Evolutionary conservation across 2,113 vertebrate species (phyloP).

Genomic region (Catagonus wagneri): DNA sequence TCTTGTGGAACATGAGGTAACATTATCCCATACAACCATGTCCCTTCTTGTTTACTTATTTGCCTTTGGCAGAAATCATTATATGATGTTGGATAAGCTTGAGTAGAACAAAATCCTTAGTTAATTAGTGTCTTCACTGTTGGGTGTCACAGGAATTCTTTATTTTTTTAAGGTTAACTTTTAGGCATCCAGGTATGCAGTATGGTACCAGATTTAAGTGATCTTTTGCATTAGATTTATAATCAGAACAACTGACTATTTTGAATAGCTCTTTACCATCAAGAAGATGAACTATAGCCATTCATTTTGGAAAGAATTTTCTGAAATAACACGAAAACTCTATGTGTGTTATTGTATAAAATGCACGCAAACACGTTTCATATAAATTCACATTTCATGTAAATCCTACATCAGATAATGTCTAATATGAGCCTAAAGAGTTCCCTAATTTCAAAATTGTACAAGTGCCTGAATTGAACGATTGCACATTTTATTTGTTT

Average conservation of each 20-base stretch:
- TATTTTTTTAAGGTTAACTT: constrained; percentile 17
- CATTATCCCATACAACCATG: neutral
- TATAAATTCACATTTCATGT: neutral
- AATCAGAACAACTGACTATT: neutral
- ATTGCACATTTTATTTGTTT: neutral
- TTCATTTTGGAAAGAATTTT: neutral
- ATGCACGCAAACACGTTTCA: neutral
- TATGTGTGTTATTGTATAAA: neutral
- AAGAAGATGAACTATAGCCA: neutral
- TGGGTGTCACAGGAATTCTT: constrained; percentile 14
- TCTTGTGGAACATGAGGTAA: constrained; percentile 31
- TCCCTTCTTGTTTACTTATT: constrained; percentile 44
- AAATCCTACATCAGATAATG: neutral
- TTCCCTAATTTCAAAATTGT: neutral
- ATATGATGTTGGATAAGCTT: neutral
- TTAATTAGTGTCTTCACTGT: constrained; percentile 52
- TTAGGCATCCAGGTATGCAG: neutral
- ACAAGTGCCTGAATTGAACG: neutral
- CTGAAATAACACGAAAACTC: neutral
- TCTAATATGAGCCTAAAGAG: neutral
- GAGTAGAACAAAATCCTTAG: constrained; percentile 15
- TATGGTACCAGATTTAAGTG: neutral
- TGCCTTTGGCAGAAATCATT: constrained; percentile 63
- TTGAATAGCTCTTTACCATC: neutral
- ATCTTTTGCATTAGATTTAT: neutral